Evolutionary conservation across 1,140 invertebrate species (phyloP).

Genomic region (Trigoniulus corallinus): DNA sequence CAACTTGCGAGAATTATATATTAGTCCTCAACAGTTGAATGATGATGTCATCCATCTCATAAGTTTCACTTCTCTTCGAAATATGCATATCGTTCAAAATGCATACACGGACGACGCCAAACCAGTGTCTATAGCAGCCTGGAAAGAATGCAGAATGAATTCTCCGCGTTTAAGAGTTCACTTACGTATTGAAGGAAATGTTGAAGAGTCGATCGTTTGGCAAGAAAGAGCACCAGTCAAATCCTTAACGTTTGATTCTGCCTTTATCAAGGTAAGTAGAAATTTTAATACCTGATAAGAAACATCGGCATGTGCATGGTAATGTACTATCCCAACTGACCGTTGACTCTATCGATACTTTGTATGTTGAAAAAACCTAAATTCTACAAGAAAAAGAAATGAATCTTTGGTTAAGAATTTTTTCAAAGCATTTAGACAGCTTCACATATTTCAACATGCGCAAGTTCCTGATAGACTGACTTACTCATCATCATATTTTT

Average conservation of each 20-base stretch:
- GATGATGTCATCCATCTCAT: conserved; percentile 54
- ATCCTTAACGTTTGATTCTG: conserved; percentile 46
- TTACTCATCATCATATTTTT: too few relatives aligned
- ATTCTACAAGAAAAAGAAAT: too few relatives aligned
- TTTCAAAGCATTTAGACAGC: too few relatives aligned
- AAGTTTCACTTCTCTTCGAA: conserved; percentile 42
- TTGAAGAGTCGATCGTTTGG: conserved; percentile 29
- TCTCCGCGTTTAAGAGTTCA: conserved; percentile 27
- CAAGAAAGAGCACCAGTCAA: conserved; percentile 43
- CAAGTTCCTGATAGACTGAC: too few relatives aligned
- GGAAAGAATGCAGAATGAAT: conserved; percentile 21
- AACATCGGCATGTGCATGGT: background rate
- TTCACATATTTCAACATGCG: too few relatives aligned
- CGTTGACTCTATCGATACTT: too few relatives aligned
- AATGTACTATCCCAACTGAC: too few relatives aligned
- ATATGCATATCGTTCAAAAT: conserved; percentile 64
- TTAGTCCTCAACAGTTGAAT: conserved; percentile 65
- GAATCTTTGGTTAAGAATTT: too few relatives aligned
- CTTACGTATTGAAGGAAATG: conserved; percentile 20
- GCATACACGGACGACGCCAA: conserved; percentile 30
- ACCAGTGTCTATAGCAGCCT: conserved; percentile 19
- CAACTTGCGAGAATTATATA: conserved; percentile 47
- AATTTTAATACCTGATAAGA: too few relatives aligned
- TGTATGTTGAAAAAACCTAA: background rate
- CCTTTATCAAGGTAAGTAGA: conserved; percentile 36